Percentiles rank a stretch among this genome's conserved stretches.
phyloP scores from a whole-genome alignment of 2,888 invertebrate genomes.

The Corbicula japonica region DNA sequence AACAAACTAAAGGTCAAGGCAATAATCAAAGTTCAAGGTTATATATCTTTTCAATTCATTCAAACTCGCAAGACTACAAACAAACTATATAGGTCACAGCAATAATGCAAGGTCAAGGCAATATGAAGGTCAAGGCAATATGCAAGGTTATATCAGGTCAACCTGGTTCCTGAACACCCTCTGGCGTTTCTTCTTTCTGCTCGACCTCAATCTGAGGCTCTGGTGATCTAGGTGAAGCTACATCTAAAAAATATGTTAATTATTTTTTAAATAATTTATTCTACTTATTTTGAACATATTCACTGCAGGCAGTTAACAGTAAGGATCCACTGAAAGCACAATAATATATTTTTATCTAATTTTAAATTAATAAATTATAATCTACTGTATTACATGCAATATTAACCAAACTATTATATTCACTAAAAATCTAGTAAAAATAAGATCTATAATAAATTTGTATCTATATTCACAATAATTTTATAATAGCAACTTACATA shows the following conservation, averaged over 20 bases:
- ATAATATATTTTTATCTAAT: too few species aligned
- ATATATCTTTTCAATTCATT: too few species aligned
- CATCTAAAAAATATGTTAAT: neutral
- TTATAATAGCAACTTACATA: too few species aligned
- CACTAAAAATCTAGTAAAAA: too few species aligned
- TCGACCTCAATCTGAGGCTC: conserved; percentile 36
- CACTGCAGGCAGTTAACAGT: neutral
- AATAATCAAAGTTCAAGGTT: conserved; percentile 19
- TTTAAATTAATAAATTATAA: too few species aligned
- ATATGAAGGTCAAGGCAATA: conserved; percentile 2
- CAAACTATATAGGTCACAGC: conserved; percentile 1
- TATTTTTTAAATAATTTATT: neutral
- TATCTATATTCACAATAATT: too few species aligned
- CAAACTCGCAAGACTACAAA: too few species aligned
- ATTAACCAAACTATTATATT: neutral
- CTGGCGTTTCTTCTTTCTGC: conserved; percentile 8
- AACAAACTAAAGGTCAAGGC: neutral
- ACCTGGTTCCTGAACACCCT: conserved; percentile 1
- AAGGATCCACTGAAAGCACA: too few species aligned
- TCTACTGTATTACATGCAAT: neutral
- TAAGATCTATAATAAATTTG: too few species aligned
- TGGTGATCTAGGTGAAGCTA: conserved; percentile 23
- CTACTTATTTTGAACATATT: neutral
- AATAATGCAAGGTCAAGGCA: conserved; percentile 13
- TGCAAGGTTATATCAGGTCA: neutral